Conservation (phyloP, 2,888 invertebrate species). For the Andricus curvator region DNA sequence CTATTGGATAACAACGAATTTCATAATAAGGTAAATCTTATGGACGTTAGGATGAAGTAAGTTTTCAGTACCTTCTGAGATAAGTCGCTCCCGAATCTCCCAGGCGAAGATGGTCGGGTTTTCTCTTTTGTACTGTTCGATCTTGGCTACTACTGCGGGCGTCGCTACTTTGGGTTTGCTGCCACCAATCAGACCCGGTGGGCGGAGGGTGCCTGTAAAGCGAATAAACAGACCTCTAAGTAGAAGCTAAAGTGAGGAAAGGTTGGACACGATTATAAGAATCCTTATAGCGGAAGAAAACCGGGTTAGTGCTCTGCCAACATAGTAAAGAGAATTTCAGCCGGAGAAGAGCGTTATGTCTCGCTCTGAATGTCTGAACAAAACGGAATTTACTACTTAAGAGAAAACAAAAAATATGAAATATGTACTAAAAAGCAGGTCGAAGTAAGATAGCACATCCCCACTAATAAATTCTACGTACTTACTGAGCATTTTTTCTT, state of each 20-base stretch:
- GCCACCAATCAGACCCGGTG: slow-evolving; percentile 95
- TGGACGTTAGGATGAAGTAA: slow-evolving; percentile 1
- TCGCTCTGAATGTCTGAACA: background rate
- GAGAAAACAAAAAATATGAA: background rate
- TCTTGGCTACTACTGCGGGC: slow-evolving; percentile 97
- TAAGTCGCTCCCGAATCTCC: slow-evolving; percentile 98
- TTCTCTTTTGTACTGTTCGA: slow-evolving; percentile 98
- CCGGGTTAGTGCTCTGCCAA: slow-evolving; percentile 11
- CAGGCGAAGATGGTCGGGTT: slow-evolving; percentile 99
- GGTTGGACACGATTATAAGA: slow-evolving; percentile 28
- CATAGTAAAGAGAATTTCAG: background rate
- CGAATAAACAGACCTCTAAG: slow-evolving; percentile 58
- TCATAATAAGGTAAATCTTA: background rate
- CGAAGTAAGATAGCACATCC: background rate
- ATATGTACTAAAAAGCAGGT: background rate
- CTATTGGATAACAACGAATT: background rate
- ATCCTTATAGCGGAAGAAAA: slow-evolving; percentile 17
- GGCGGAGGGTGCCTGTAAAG: slow-evolving; percentile 90
- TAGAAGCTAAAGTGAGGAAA: slow-evolving; percentile 53
- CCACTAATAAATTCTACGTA: background rate
- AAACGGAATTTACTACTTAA: background rate
- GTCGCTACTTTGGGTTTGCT: slow-evolving; percentile 99
- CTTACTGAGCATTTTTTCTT: background rate
- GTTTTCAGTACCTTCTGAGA: slow-evolving; percentile 90
- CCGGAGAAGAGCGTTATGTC: background rate